Evolutionary conservation across 2,888 invertebrate genomes (phyloP), one percentile per base, ranked within the genome.

Genomic region (Drosophila merina): DNA sequence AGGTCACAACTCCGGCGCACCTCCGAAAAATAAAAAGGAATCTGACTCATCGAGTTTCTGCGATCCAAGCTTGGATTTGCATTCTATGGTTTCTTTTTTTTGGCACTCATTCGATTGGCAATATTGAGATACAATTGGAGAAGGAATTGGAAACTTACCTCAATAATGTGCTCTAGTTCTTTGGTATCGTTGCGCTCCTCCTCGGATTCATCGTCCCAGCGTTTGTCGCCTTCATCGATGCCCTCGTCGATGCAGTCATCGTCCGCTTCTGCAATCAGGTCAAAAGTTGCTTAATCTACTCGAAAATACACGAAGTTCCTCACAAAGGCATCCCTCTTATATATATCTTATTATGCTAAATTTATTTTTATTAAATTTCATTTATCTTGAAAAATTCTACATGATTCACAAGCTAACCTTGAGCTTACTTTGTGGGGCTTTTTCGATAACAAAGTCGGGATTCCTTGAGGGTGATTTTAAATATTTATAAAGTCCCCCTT

Each of bases 201-300:
- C 76, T 94, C 94, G 83, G 94, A 94, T 63, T 91, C 91, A 74
- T 94, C 94, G 78, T 94, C 94, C 90, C 90, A 91, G 76, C 90
- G 90, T 71, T 91, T 91, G 79, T 94, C 95, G 79, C 93, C 94
- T 85, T 95, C 95, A 66, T 95, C 95, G 2, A 96, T 96, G 92
- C 97, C 97, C 79, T 96, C 93, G 92, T 97, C 97, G 89, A 97
- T 97, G 72, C 97, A 97, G 92, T 97, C 97, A 91, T 97, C 97
- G 88, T 97, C 96, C 9, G 94, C 95, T 92, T 96, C 95, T 89
- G 92, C 9, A 89, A 54, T 26, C 36, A 51, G 6, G 49, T 33
- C 31, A 9, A 42, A 12, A 25, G 25, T 44, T 25, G 25, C 25
- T 44, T 20, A 44, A 44, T 44, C 4, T 40, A 20, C 14, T 14